Conservation (phyloP, 2,797 vertebrate genomes). For the Cheirogaleus major region DNA sequence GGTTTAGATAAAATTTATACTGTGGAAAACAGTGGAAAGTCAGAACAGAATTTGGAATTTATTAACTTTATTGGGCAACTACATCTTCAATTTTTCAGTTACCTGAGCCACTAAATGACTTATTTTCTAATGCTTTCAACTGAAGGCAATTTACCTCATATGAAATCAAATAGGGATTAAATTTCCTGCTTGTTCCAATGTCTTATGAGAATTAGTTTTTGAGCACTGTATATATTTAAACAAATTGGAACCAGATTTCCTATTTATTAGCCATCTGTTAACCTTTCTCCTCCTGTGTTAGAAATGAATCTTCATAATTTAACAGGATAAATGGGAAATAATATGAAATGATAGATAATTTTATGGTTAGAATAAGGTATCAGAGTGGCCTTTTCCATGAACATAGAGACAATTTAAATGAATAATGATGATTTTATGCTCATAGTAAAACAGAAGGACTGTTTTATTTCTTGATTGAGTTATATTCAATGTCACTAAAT, state of each 20-base stretch:
- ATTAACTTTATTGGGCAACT: not conserved
- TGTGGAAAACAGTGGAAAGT: not conserved
- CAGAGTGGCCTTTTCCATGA: not conserved
- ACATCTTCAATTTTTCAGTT: constrained; percentile 6
- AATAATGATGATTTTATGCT: not conserved
- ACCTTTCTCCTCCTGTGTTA: not conserved
- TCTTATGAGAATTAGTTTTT: not conserved
- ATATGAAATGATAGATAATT: not conserved
- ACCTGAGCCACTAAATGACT: not conserved
- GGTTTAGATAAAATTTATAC: not conserved
- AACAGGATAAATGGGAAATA: not conserved
- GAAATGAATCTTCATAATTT: not conserved
- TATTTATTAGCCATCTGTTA: not conserved
- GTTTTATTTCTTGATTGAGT: not conserved
- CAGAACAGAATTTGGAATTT: not conserved
- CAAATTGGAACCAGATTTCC: not conserved
- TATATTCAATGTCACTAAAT: not conserved
- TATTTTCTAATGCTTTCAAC: not conserved
- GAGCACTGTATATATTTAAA: not conserved
- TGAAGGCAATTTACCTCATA: not conserved
- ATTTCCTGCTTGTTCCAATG: not conserved
- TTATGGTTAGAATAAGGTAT: not conserved
- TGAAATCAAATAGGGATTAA: not conserved
- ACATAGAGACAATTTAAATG: not conserved
- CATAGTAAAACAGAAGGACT: not conserved